phyloP scores from a whole-genome alignment of 1,140 invertebrate genomes.

The Heliconius hewitsoni region DNA sequence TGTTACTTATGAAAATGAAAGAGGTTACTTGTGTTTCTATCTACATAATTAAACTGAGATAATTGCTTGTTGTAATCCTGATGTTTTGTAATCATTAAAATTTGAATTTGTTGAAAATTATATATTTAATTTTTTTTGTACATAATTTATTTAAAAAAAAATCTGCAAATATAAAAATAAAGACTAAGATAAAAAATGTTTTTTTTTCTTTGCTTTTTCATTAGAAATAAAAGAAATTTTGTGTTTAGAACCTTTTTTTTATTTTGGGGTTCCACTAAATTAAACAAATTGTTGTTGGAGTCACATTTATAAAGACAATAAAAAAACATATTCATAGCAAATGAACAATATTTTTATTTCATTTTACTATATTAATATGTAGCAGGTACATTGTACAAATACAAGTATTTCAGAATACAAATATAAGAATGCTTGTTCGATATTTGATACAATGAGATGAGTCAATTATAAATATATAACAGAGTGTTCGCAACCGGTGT shows the following conservation, averaged over 20 bases:
- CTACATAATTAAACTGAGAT: not conserved
- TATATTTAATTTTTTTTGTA: too few species aligned
- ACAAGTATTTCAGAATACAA: not conserved
- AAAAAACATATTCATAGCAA: too few species aligned
- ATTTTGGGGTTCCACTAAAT: not conserved
- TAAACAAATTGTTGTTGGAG: not conserved
- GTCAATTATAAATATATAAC: not conserved
- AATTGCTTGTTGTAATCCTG: not conserved
- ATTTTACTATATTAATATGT: too few species aligned
- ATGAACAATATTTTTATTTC: too few species aligned
- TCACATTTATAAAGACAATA: not conserved
- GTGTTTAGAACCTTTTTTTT: not conserved
- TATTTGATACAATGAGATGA: not conserved
- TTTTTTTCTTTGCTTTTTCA: too few species aligned
- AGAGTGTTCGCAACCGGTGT: constrained; percentile 28
- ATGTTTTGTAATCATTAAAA: not conserved
- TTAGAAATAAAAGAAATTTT: too few species aligned
- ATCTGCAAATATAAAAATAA: too few species aligned
- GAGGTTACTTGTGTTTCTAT: not conserved
- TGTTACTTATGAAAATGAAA: constrained; percentile 27
- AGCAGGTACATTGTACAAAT: too few species aligned
- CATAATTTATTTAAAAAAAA: too few species aligned
- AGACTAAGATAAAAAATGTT: too few species aligned
- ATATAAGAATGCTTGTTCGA: not conserved
- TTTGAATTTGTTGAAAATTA: not conserved